Evolutionary conservation across 2,797 vertebrate species (phyloP).

Genomic region (Aeoliscus strigatus): DNA sequence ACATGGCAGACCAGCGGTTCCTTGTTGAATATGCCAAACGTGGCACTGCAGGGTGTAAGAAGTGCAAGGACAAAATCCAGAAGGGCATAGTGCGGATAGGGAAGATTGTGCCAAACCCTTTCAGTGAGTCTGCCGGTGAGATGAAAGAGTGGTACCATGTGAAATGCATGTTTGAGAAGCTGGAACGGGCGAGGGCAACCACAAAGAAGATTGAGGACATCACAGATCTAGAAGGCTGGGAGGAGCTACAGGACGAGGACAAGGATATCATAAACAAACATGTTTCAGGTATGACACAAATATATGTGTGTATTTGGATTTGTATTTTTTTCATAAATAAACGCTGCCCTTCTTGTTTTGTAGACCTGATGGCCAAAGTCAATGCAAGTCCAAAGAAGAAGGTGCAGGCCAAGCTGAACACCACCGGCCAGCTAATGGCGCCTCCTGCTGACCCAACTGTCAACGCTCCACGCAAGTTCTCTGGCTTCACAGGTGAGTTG

Average conservation of each 20-base stretch:
- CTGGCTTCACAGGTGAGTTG: constrained; percentile 87
- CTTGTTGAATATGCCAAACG: constrained; percentile 96
- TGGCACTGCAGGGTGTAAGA: constrained; percentile 94
- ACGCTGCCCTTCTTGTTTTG: neutral
- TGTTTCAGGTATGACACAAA: constrained; percentile 74
- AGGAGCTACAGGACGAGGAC: constrained; percentile 88
- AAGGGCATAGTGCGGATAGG: constrained; percentile 93
- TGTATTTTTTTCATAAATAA: no score
- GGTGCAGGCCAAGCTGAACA: constrained; percentile 85
- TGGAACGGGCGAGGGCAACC: constrained; percentile 87
- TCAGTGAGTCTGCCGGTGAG: constrained; percentile 92
- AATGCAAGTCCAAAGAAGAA: constrained; percentile 87
- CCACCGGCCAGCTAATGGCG: constrained; percentile 70
- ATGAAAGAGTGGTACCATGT: constrained; percentile 99
- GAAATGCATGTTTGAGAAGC: constrained; percentile 96
- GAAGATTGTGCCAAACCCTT: constrained; percentile 94
- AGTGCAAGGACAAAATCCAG: constrained; percentile 95
- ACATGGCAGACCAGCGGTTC: constrained; percentile 93
- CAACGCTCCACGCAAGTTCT: constrained; percentile 92
- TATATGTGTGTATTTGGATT: no score
- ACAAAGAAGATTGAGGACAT: constrained; percentile 97
- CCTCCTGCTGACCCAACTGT: constrained; percentile 63
- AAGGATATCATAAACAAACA: constrained; percentile 87
- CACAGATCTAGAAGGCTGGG: constrained; percentile 95
- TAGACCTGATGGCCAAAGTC: constrained; percentile 86